These are phyloP conservation scores for Axis porcinus DNA, from an alignment of 2,113 vertebrate genomes.

Conservation along the genomic window DNA sequence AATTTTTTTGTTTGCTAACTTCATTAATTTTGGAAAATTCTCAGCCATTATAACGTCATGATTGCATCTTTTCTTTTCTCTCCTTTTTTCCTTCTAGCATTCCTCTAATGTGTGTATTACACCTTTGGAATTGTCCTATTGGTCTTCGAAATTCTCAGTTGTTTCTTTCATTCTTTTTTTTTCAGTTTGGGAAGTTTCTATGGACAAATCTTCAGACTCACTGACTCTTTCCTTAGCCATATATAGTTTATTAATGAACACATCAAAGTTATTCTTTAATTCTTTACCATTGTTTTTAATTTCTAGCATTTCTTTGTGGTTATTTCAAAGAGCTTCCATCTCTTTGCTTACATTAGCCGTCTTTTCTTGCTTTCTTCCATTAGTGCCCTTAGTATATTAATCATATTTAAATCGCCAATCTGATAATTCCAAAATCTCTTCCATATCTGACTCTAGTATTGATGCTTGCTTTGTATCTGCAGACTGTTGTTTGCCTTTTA, in stretches of 20 bases:
- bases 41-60: not conserved
- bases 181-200: not conserved
- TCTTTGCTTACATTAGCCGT: not conserved
- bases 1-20: not conserved
- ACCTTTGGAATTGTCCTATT: not conserved
- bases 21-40: not conserved
- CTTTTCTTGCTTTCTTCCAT: not conserved
- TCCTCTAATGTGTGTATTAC: rapidly evolving
- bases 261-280: not conserved
- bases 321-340: not conserved
- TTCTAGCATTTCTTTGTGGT: not conserved
- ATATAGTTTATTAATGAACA: not conserved
- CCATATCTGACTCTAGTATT: not conserved
- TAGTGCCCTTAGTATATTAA: not conserved
- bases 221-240: not conserved
- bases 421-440: not conserved
- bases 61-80: not conserved
- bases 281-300: not conserved
- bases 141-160: not conserved
- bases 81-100: not conserved
- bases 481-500: not conserved
- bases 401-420: not conserved
- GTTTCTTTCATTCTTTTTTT: not conserved
- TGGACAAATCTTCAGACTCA: not conserved
- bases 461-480: not conserved